Percentiles rank a stretch among this genome's conserved stretches.
These are phyloP conservation scores for Neoseiulus cucumeris DNA, from an alignment of 1,140 invertebrate genomes.

Conservation along the genomic window DNA sequence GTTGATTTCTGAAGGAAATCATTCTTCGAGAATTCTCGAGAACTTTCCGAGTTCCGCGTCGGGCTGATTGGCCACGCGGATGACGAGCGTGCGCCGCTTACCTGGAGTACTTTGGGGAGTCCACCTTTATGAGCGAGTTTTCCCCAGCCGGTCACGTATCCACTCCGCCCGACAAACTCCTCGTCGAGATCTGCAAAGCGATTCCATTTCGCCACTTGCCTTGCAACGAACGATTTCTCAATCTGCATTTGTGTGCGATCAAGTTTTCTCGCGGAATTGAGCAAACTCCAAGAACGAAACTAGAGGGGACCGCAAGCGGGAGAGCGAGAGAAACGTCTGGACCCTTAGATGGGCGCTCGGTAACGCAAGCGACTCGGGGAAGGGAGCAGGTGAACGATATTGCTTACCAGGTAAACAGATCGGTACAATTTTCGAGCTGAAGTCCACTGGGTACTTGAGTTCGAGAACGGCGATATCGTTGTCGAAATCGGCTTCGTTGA, in stretches of 20 bases:
- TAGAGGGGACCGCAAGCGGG: too few species aligned
- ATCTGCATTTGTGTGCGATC: too few species aligned
- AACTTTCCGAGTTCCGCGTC: too few species aligned
- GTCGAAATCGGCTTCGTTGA: constrained; percentile 5
- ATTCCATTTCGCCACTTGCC: neutral
- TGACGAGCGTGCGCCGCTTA: neutral
- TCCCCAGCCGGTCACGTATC: constrained; percentile 14
- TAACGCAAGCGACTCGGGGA: neutral
- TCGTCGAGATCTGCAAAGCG: constrained; percentile 13
- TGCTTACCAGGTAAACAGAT: neutral
- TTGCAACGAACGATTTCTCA: too few species aligned
- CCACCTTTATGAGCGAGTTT: constrained; percentile 11
- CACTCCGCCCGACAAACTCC: constrained; percentile 12
- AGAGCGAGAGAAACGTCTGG: too few species aligned
- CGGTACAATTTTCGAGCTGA: neutral
- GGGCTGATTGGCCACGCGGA: too few species aligned
- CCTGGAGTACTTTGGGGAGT: neutral
- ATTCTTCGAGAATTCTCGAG: too few species aligned
- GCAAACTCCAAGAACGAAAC: too few species aligned
- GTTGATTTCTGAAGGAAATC: too few species aligned
- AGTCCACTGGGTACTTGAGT: constrained; percentile 6
- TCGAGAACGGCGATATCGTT: constrained; percentile 6
- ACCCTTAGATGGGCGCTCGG: too few species aligned
- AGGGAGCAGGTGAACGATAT: neutral
- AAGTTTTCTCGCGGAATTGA: too few species aligned